Conservation (phyloP, 1,140 invertebrate species). For the Teleopsis dalmanni region DNA sequence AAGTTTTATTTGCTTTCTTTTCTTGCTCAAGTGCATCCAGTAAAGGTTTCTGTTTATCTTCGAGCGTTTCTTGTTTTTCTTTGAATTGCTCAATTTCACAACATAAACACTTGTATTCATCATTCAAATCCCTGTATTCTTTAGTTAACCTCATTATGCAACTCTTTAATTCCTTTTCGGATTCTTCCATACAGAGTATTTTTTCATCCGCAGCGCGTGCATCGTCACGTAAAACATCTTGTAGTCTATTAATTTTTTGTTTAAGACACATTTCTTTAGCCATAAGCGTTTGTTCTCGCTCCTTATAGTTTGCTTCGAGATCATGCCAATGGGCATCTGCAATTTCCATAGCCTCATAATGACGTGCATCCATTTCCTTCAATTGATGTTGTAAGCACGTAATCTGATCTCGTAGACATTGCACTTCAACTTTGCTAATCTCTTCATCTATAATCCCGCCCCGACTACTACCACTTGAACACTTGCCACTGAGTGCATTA, state of each 20-base stretch:
- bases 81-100: conserved; percentile 44
- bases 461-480: not conserved
- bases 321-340: conserved; percentile 67
- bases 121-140: conserved; percentile 44
- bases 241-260: conserved; percentile 35
- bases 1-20: conserved; percentile 21
- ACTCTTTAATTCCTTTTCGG: conserved; percentile 46
- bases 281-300: conserved; percentile 48
- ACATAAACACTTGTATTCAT: conserved; percentile 44
- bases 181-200: conserved; percentile 49
- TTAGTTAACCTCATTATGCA: conserved; percentile 48
- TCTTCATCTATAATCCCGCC: not conserved
- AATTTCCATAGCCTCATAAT: conserved; percentile 63
- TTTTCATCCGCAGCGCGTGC: conserved; percentile 37
- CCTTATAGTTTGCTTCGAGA: conserved; percentile 58
- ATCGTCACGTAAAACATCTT: conserved; percentile 36
- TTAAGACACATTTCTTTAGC: conserved; percentile 34
- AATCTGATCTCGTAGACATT: conserved; percentile 32
- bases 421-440: conserved; percentile 16
- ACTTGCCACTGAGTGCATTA: not conserved
- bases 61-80: conserved; percentile 19
- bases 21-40: conserved; percentile 31
- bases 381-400: conserved; percentile 47
- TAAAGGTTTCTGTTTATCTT: conserved; percentile 22
- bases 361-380: conserved; percentile 58